phyloP scores from a whole-genome alignment of 2,113 vertebrate genomes.

The Circaetus cinerascens region DNA sequence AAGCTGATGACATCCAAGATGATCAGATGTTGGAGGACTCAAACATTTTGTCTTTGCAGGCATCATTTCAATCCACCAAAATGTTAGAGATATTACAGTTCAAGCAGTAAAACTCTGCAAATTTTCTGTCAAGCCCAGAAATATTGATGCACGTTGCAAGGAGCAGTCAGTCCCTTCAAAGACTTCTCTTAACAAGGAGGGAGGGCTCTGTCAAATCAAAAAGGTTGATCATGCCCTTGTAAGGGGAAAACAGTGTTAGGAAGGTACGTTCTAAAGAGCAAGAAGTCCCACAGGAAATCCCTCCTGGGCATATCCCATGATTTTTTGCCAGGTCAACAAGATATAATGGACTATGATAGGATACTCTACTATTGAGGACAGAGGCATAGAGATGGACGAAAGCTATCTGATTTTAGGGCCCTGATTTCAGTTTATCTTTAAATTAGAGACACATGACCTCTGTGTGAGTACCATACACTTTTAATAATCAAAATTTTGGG shows the following conservation, averaged over 20 bases:
- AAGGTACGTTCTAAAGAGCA: neutral
- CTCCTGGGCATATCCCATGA: neutral
- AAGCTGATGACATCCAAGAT: neutral
- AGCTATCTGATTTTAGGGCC: neutral
- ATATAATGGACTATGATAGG: neutral
- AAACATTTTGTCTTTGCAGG: neutral
- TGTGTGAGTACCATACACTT: neutral
- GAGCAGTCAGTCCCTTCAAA: neutral
- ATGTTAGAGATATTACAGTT: neutral
- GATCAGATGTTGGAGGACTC: neutral
- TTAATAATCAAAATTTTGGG: neutral
- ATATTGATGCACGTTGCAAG: neutral
- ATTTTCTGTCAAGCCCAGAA: neutral
- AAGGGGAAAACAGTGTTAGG: neutral
- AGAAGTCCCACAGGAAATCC: neutral
- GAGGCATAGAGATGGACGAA: neutral
- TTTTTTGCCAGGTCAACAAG: neutral
- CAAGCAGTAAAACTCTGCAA: neutral
- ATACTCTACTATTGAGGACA: rapidly evolving
- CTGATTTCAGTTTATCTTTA: neutral
- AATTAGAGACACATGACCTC: neutral
- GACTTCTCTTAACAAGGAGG: neutral
- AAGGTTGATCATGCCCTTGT: neutral
- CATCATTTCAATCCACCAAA: neutral
- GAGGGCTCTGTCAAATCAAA: neutral